These are phyloP conservation scores for Pachyramphus minor DNA, from an alignment of 2,113 vertebrate species.

Conservation along the genomic window DNA sequence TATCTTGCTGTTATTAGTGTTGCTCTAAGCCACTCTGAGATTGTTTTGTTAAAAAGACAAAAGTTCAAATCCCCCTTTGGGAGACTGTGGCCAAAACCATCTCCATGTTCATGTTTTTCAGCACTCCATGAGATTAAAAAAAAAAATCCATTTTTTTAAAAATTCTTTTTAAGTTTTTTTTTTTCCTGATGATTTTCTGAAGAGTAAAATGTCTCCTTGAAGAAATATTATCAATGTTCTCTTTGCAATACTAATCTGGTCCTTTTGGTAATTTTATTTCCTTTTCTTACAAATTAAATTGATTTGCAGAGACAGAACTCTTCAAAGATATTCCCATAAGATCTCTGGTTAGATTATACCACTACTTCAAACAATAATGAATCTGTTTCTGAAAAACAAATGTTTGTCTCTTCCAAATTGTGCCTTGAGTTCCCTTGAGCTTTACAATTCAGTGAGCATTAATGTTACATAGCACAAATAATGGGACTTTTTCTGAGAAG, in stretches of 20 bases:
- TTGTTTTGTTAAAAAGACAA: slow-evolving; percentile 13
- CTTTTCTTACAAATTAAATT: slow-evolving; percentile 40
- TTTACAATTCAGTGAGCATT: slow-evolving; percentile 61
- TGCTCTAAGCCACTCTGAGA: not conserved
- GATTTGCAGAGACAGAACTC: slow-evolving; percentile 33
- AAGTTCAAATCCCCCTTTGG: not conserved
- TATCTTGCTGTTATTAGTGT: not conserved
- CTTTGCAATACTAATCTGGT: not conserved
- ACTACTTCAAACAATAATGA: slow-evolving; percentile 53
- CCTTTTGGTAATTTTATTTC: slow-evolving; percentile 10
- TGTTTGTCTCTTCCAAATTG: slow-evolving; percentile 57
- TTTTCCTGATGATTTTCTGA: not conserved
- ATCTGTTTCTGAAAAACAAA: slow-evolving; percentile 57
- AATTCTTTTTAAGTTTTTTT: not conserved
- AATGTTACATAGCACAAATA: slow-evolving; percentile 45
- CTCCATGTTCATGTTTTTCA: not conserved
- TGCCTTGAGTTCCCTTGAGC: slow-evolving; percentile 42
- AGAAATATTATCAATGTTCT: not conserved
- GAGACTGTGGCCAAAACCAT: not conserved
- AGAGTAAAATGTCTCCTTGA: not conserved
- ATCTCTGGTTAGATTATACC: slow-evolving; percentile 55
- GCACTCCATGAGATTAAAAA: not conserved
- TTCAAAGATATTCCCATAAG: slow-evolving; percentile 58
- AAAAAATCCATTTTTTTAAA: not conserved
- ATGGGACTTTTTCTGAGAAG: slow-evolving; percentile 24